Evolutionary conservation across 2,888 invertebrate genomes (phyloP), one percentile per base, ranked within the genome.

Genomic region (Chelonus formosanus): DNA sequence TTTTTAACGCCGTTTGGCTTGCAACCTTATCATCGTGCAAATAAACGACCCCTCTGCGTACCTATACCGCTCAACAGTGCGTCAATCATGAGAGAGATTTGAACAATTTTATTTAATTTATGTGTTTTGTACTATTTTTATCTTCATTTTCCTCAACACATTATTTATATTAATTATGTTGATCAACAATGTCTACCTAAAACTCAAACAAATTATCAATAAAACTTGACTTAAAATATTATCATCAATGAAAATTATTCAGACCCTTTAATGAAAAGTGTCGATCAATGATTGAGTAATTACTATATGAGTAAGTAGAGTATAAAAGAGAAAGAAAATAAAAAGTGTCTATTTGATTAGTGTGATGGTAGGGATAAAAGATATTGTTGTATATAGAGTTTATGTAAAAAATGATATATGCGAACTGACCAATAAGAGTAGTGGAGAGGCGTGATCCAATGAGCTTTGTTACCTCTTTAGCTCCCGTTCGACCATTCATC

Each of bases 21-120:
- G 73, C 72, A 70, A 68, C 67, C 70, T 80, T 81, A 81, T 82
- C 81, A 73, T 48, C 66, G 73, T 78, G 73, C 79, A 81, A 82
- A 82, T 76, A 81, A 70, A 70, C 73, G 73, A 73, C 69, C 73
- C 75, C 73, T 70, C 72, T 70, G 67, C 20, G 20, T 20, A 20
- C 20, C 20, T 20, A 20, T 66, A 36, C 45, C 62, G 58, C 59
- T 67, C 62, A 56, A 62, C 66, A 69, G 69, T 70, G 64, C 69
- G 71, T 73, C 73, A 71, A 70, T 73, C 73, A 71, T 67, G 20
- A 20, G 54, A 57, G 71, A 67, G 67, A 63, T 59, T 62, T 59
- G 55, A 62, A 61, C 55, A 55, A 34, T 61, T 65, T 63, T 67
- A 62, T 62, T 61, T 67, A 54, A 48, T 47, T 64, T 61, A 20